phyloP scores from a whole-genome alignment of 2,113 vertebrate genomes.

The Phodopus roborovskii region DNA sequence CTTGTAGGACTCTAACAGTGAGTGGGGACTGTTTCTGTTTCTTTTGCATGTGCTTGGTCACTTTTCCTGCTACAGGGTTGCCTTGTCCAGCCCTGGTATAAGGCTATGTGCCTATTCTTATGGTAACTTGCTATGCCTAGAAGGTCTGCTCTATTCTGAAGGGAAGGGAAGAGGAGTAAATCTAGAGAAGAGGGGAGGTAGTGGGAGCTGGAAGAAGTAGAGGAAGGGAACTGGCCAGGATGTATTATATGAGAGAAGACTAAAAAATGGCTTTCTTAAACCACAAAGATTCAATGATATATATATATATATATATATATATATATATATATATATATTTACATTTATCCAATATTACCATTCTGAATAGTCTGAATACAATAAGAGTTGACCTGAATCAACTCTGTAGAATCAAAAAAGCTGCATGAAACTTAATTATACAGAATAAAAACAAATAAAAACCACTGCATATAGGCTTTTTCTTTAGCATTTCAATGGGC shows the following conservation, averaged over 20 bases:
- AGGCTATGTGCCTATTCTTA: not conserved
- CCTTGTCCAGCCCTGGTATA: not conserved
- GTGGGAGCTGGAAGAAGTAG: not conserved
- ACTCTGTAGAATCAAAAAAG: not conserved
- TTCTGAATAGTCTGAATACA: not conserved
- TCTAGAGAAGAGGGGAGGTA: not conserved
- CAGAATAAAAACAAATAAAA: not conserved
- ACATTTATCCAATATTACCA: conserved; percentile 6
- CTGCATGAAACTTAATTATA: not conserved
- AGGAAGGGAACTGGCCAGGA: not conserved
- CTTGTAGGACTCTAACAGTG: not conserved
- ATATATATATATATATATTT: not conserved
- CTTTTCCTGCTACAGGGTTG: not conserved
- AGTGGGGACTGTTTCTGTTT: not conserved
- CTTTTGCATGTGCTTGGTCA: not conserved
- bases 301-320: too few species aligned
- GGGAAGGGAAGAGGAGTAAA: not conserved
- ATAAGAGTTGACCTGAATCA: not conserved
- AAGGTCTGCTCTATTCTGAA: not conserved
- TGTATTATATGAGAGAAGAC: not conserved
- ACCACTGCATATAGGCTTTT: not conserved
- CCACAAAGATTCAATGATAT: not conserved
- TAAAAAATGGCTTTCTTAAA: not conserved
- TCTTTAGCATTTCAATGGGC: not conserved
- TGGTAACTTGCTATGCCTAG: not conserved